Conservation (phyloP, 2,113 vertebrate genomes). For the Sterna hirundo region DNA sequence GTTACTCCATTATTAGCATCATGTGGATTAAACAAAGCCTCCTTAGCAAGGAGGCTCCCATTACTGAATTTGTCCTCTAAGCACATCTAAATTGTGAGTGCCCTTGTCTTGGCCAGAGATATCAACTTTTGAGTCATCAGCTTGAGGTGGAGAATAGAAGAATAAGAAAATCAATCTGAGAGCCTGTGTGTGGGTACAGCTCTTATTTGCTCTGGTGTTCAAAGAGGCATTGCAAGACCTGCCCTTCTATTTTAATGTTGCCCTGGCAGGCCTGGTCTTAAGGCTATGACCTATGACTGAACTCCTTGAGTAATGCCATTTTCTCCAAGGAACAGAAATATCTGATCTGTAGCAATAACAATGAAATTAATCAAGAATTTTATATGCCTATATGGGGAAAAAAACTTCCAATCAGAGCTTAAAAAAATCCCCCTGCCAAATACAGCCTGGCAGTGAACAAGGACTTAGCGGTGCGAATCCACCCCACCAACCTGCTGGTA, state of each 20-base stretch:
- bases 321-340: background rate
- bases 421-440: background rate
- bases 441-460: background rate
- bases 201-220: background rate
- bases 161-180: background rate
- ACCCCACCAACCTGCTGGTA: background rate
- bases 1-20: background rate
- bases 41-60: background rate
- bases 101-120: background rate
- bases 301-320: background rate
- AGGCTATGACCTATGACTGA: background rate
- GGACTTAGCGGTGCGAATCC: accelerated
- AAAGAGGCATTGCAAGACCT: background rate
- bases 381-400: background rate
- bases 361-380: background rate
- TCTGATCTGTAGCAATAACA: background rate
- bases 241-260: background rate
- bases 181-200: background rate
- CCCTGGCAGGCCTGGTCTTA: background rate
- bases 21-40: background rate
- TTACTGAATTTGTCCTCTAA: background rate
- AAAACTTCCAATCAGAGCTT: background rate
- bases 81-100: background rate
- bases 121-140: background rate
- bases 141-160: background rate